Conservation (phyloP, 1,140 invertebrate species). For the Sycobia sp. region DNA sequence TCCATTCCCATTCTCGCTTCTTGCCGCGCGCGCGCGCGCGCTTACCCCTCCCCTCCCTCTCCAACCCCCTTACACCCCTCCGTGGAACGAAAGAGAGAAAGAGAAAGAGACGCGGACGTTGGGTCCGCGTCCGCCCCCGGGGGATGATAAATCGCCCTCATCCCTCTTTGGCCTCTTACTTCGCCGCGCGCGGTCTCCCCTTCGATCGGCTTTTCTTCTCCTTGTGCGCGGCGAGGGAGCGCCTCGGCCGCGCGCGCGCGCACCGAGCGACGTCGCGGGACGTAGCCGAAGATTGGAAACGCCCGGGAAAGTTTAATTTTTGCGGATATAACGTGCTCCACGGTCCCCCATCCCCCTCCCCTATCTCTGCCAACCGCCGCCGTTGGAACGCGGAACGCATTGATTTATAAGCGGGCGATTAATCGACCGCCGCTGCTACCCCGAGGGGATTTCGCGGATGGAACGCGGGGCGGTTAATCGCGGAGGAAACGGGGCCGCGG, state of each 20-base stretch:
- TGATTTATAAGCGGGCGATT: constrained; percentile 18
- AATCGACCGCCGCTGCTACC: too few relatives aligned
- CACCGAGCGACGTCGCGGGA: constrained; percentile 43
- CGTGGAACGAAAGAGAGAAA: too few relatives aligned
- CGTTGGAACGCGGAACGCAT: constrained; percentile 7
- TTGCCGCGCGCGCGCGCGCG: background rate
- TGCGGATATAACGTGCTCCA: too few relatives aligned
- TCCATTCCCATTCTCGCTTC: too few relatives aligned
- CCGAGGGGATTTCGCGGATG: too few relatives aligned
- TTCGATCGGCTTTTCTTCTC: constrained; percentile 44
- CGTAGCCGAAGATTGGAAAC: constrained; percentile 22
- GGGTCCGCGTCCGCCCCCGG: constrained; percentile 24
- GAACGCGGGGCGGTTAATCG: too few relatives aligned
- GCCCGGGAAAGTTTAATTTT: constrained; percentile 43
- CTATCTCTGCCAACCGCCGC: too few relatives aligned
- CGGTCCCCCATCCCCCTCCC: too few relatives aligned
- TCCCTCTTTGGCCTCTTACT: constrained; percentile 35
- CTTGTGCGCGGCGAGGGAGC: too few relatives aligned
- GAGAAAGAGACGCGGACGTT: background rate
- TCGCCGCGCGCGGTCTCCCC: too few relatives aligned
- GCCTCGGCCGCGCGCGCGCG: too few relatives aligned
- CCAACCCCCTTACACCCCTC: too few relatives aligned
- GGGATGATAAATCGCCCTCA: constrained; percentile 56
- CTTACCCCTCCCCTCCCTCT: constrained; percentile 16
- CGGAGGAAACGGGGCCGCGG: constrained; percentile 48